Evolutionary conservation across 2,797 vertebrate genomes (phyloP), one percentile per base, ranked within the genome.

Genomic region (Cryptoprocta ferox): DNA sequence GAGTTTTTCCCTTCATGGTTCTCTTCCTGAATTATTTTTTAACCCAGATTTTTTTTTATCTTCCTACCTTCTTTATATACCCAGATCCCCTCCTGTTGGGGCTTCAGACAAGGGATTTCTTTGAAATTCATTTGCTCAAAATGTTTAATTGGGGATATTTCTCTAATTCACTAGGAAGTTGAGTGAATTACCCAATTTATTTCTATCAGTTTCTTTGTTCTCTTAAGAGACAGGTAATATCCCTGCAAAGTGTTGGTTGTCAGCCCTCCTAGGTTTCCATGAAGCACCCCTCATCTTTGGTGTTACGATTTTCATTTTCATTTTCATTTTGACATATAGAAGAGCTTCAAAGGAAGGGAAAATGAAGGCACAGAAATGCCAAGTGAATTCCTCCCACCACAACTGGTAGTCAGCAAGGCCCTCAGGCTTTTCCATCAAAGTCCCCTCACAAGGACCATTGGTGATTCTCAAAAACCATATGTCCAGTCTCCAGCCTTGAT

Each of bases 171-270:
- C 10, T 45, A 83, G 56, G 26, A 61, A 88, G 42, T 80, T 85
- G 63, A 50, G 39, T 90, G 12, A 80, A 83, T 84, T 66, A 48
- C 35, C 73, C 39, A 82, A 85, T 42, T 87, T 45, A 84, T 91
- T 88, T 59, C 87, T 75, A 18, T 75, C 83, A 24, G 12, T 93
- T 80, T 91, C 39, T 96, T 88, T 93, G 28, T 19, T 88, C 5
- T 97, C 30, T 95, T 91, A 48, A 89, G 71, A 91, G 65, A 80
- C 4, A 61, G 65, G 13, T 56, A 66, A 6, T 88, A 75, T 83
- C 8, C 18, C 10, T 18, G 45, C 1, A 37, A 75, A 88, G 48
- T 39, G 21, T 50, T 71, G 79, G 39, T 50, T 79, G 30, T n/a
- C 68, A 76, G 11, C 42, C 21, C 30, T 13, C 6, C 53, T 75